A percentile compares a stretch with the other conserved stretches of the same genome.
Conservation (phyloP, 2,797 vertebrate genomes). For the Aulostomus chinensis region DNA sequence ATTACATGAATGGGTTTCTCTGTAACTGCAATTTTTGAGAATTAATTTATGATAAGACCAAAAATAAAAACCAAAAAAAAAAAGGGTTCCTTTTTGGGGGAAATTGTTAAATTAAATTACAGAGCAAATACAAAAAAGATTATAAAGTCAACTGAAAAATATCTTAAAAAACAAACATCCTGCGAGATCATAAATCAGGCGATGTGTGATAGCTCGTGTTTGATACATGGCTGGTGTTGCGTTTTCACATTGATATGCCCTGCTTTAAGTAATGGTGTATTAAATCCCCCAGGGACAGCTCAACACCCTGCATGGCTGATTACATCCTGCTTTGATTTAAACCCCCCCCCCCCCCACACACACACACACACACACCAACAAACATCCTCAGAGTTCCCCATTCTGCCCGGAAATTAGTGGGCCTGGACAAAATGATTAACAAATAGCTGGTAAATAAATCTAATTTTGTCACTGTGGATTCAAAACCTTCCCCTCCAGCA, state of each 20-base stretch:
- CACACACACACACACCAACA: too few relatives aligned
- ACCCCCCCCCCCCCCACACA: slow-evolving; percentile 67
- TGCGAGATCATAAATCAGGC: neutral
- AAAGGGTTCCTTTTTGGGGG: too few relatives aligned
- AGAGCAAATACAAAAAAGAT: too few relatives aligned
- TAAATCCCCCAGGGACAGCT: slow-evolving; percentile 55
- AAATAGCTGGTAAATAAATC: slow-evolving; percentile 68
- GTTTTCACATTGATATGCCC: slow-evolving; percentile 51
- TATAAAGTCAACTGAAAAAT: too few relatives aligned
- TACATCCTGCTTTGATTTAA: slow-evolving; percentile 78
- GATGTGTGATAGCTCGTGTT: neutral
- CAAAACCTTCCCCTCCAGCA: neutral
- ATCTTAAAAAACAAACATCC: neutral
- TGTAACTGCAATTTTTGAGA: neutral
- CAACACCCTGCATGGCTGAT: slow-evolving; percentile 65
- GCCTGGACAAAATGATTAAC: slow-evolving; percentile 63
- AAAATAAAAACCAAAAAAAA: too few relatives aligned
- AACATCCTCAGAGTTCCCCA: slow-evolving; percentile 55
- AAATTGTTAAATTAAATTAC: too few relatives aligned
- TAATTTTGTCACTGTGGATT: slow-evolving; percentile 44
- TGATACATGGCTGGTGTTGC: too few relatives aligned
- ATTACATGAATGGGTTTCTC: neutral
- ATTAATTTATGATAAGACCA: neutral
- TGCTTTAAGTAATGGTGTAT: slow-evolving; percentile 63
- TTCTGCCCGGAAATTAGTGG: slow-evolving; percentile 63